Conservation (phyloP, 37 sponge, comb jelly and placozoan genomes). For the Agelas oroides region DNA sequence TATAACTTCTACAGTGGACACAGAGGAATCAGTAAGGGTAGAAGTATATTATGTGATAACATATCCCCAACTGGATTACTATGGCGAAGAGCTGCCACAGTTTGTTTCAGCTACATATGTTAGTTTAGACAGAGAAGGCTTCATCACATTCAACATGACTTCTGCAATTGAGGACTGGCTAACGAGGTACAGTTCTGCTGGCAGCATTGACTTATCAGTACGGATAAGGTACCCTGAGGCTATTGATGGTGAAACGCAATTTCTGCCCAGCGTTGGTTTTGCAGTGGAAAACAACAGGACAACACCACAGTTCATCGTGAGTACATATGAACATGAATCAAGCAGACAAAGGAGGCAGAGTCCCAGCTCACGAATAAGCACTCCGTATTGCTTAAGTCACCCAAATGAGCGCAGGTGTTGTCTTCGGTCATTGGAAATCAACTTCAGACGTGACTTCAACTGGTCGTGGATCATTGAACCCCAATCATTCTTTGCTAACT, state of each 20-base stretch:
- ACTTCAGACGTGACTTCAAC: constrained; percentile 51
- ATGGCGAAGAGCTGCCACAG: neutral
- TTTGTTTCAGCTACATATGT: neutral
- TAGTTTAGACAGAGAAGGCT: neutral
- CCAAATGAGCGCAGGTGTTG: constrained; percentile 2
- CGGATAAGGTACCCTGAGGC: neutral
- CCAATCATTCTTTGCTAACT: constrained; percentile 24
- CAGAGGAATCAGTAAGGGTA: no score
- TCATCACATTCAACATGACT: neutral
- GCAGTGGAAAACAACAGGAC: no score
- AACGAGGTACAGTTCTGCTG: no score
- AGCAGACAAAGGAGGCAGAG: no score
- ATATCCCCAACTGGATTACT: neutral
- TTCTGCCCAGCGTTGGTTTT: no score
- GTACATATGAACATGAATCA: no score
- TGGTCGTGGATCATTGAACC: constrained; percentile 67
- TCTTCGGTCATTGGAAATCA: constrained; percentile 16
- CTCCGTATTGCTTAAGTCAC: no score
- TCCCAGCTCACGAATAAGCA: no score
- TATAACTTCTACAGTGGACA: no score
- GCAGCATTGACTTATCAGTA: neutral
- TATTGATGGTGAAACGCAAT: no score
- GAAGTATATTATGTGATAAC: no score
- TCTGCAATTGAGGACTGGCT: neutral
- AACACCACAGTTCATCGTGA: no score